These are phyloP conservation scores for Heterotilapia buettikoferi DNA, from an alignment of 2,113 vertebrate species.

Conservation along the genomic window DNA sequence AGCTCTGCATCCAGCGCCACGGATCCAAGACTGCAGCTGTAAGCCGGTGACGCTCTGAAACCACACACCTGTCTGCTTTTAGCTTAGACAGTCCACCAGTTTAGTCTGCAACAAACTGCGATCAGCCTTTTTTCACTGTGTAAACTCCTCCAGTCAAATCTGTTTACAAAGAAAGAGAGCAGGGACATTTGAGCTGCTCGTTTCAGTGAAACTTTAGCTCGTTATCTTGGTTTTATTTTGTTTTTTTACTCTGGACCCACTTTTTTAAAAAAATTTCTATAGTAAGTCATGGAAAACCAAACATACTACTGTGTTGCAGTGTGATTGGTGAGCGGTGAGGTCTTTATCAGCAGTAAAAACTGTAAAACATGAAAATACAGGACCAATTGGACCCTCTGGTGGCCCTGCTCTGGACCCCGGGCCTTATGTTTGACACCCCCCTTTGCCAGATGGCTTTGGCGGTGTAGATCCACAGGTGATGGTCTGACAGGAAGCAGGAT, in stretches of 20 bases:
- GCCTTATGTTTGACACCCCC: neutral
- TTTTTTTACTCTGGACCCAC: neutral
- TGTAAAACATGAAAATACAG: neutral
- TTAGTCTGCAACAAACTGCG: neutral
- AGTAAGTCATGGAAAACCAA: neutral
- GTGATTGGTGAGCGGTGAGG: neutral
- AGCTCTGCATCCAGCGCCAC: slow-evolving; percentile 72
- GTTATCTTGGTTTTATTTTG: neutral
- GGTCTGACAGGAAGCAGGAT: neutral
- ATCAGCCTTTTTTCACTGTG: neutral
- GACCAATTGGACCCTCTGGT: neutral
- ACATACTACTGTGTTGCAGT: neutral
- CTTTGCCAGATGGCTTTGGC: neutral
- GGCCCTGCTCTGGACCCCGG: neutral
- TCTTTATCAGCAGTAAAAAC: neutral
- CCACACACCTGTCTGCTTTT: neutral
- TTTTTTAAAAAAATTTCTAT: neutral
- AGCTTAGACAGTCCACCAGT: neutral
- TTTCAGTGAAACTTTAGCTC: neutral
- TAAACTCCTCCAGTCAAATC: neutral
- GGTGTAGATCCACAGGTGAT: neutral
- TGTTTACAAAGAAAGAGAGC: neutral
- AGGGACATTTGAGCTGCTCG: neutral
- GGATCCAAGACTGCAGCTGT: neutral
- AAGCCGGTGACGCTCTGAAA: neutral